Percentiles rank a stretch among this genome's conserved stretches.
Conservation (phyloP, 2,888 invertebrate species). For the Epirrita christyi region DNA sequence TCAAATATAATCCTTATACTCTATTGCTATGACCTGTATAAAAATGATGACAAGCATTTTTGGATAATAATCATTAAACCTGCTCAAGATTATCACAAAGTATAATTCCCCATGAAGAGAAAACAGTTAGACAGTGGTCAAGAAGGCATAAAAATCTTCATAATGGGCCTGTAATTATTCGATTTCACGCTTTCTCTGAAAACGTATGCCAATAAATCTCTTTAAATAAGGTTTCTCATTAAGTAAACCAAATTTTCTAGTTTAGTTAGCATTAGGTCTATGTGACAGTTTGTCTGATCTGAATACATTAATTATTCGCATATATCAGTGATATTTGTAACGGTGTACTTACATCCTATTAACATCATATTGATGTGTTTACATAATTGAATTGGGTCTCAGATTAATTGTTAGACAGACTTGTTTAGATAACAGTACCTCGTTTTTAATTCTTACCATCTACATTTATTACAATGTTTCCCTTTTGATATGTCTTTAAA, state of each 20-base stretch:
- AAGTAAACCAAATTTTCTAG: slow-evolving; percentile 35
- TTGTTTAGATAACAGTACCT: slow-evolving; percentile 22
- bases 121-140: slow-evolving; percentile 64
- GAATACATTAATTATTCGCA: slow-evolving; percentile 69
- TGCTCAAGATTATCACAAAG: slow-evolving; percentile 11
- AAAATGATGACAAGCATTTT: neutral
- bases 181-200: slow-evolving; percentile 63
- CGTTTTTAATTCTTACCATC: slow-evolving; percentile 1
- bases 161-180: slow-evolving; percentile 57
- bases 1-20: no score
- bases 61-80: slow-evolving; percentile 10
- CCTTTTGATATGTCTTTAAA: neutral
- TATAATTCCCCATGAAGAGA: slow-evolving; percentile 55
- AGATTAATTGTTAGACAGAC: slow-evolving; percentile 18
- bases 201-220: slow-evolving; percentile 37
- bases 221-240: slow-evolving; percentile 23
- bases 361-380: slow-evolving; percentile 24
- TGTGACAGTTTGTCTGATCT: slow-evolving; percentile 56
- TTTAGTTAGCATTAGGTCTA: slow-evolving; percentile 47
- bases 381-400: slow-evolving; percentile 24
- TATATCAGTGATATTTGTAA: slow-evolving; percentile 26
- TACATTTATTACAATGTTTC: neutral
- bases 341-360: slow-evolving; percentile 20
- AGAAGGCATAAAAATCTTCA: slow-evolving; percentile 58
- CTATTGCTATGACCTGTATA: neutral